These are phyloP conservation scores for Cochlearius cochlearius DNA, from an alignment of 2,113 vertebrate genomes.

Conservation along the genomic window DNA sequence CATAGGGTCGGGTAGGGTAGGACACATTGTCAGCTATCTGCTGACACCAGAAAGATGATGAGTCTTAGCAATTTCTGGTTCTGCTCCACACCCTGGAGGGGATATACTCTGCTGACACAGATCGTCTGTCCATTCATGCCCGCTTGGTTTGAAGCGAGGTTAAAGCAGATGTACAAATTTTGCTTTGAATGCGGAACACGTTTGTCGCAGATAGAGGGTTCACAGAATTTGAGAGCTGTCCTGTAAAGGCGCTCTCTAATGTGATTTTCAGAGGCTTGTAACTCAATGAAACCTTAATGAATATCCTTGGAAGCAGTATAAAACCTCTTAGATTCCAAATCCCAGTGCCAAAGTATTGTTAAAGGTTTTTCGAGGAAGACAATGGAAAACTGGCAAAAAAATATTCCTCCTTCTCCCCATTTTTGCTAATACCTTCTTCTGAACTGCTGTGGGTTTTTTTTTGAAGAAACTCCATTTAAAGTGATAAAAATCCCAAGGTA, in stretches of 20 bases:
- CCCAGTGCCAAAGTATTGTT: neutral
- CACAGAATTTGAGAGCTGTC: conserved; percentile 7
- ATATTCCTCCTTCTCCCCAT: neutral
- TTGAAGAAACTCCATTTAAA: neutral
- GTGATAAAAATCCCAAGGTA: neutral
- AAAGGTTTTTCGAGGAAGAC: neutral
- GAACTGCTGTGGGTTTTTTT: neutral
- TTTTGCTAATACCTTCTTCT: neutral
- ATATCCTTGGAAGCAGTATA: conserved; percentile 17
- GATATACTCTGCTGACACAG: neutral
- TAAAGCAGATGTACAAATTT: neutral
- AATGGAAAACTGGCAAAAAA: conserved; percentile 11
- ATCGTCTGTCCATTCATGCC: accelerated
- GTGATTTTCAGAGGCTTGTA: conserved; percentile 42
- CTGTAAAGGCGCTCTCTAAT: neutral
- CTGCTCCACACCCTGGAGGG: neutral
- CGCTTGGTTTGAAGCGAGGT: accelerated
- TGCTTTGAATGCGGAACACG: neutral
- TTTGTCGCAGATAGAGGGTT: neutral
- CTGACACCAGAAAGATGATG: neutral
- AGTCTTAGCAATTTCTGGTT: neutral
- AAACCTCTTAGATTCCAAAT: neutral
- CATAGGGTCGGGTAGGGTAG: accelerated
- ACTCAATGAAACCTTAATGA: conserved; percentile 34
- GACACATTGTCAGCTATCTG: neutral